Evolutionary conservation across 2,888 invertebrate genomes (phyloP), one percentile per base, ranked within the genome.

Genomic region (Eristalis tenax): DNA sequence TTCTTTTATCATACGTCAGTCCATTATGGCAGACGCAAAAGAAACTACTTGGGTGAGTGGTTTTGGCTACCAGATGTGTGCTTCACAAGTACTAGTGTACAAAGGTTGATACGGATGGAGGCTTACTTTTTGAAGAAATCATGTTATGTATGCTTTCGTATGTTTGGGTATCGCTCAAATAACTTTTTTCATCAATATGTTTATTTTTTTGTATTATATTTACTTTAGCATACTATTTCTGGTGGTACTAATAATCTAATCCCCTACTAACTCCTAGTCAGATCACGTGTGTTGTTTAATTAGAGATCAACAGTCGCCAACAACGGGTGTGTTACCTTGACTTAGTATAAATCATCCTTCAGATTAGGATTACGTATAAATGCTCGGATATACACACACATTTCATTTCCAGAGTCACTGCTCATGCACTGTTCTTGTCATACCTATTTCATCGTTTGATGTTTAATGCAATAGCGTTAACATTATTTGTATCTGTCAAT

Each of bases 1-100:
- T 65, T 28, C 2, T 38, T 43, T 2, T 70, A 40, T 50, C 50
- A 66, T 28, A 76, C 40, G 69, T 75, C 43, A 77, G 66, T 63
- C 68, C 64, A 59, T 61, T 75, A 50, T 11, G 23, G 40, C 61
- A 43, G 40, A 56, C 26, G 40, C 61, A 75, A 3, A 59, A 18
- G 50, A 50, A 50, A 18, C 18, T 18, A 50, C 18, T 50, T 50
- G 18, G 50, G 8, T 18, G 18, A 50, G 50, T 50, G 18, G 18
- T 50, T 50, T n/a, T 50, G 2, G 18, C 50, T 18, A 8, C 50
- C n/a, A 50, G 6, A 18, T 18, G 18, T 6, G 32, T 32, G 15
- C n/a, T 43, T 50, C 10, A 4, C 2, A 6, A 2, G 18, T 50
- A 18, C 8, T 2, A n/a, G 11, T 13, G 13, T 13, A 38, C 13